These are phyloP conservation scores for Nansenia antarctica DNA, from an alignment of 2,113 vertebrate genomes.

Conservation along the genomic window DNA sequence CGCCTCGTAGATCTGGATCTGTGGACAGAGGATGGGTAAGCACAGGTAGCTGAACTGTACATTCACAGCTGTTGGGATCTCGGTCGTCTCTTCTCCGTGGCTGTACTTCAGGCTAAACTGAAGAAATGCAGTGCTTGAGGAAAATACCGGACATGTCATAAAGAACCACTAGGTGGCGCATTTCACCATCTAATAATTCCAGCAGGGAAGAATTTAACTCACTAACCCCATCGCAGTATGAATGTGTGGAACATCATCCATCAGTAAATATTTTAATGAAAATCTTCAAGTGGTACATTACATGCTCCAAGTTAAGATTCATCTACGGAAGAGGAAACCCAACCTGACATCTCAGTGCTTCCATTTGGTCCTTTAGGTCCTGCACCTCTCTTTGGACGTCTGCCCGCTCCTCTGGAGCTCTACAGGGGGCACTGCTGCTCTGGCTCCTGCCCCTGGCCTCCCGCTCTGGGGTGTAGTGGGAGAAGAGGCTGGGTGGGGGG, in stretches of 20 bases:
- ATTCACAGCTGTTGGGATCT: neutral
- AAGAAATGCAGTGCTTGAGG: too few relatives aligned
- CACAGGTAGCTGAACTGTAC: neutral
- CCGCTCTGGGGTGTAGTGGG: conserved; percentile 12
- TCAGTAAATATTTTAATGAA: too few relatives aligned
- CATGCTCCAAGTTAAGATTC: too few relatives aligned
- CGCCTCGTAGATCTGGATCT: conserved; percentile 80
- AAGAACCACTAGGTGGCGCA: too few relatives aligned
- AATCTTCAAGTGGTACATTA: too few relatives aligned
- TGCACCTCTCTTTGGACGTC: conserved; percentile 57
- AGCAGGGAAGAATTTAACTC: too few relatives aligned
- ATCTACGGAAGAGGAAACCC: too few relatives aligned
- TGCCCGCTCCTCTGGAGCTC: conserved; percentile 7
- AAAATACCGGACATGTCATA: too few relatives aligned
- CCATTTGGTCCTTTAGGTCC: conserved; percentile 73
- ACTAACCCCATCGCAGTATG: too few relatives aligned
- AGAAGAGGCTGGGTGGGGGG: conserved; percentile 14
- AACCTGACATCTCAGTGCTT: conserved; percentile 74
- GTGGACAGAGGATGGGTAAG: conserved; percentile 37
- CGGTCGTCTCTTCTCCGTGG: neutral
- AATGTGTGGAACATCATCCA: too few relatives aligned
- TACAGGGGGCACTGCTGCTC: neutral
- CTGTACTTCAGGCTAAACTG: too few relatives aligned
- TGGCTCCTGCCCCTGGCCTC: conserved; percentile 22
- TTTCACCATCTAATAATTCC: too few relatives aligned